These are phyloP conservation scores for Trichosurus vulpecula DNA, from an alignment of 2,797 vertebrate genomes.

Conservation along the genomic window DNA sequence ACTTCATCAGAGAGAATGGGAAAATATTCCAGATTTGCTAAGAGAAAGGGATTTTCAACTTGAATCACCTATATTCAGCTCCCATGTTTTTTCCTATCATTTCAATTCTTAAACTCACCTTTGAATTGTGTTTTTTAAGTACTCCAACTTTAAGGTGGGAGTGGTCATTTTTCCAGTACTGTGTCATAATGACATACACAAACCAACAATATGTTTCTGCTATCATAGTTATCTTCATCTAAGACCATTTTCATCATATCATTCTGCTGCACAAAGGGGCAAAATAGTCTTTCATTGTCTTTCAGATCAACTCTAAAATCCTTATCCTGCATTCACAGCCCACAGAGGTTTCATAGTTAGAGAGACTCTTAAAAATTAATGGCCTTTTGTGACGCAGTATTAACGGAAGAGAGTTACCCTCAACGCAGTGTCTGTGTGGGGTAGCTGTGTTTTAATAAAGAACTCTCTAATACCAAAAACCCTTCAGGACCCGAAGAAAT, in stretches of 20 bases:
- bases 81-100: not conserved
- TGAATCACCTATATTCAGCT: not conserved
- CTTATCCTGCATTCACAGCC: not conserved
- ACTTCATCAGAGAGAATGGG: not conserved
- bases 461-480: not conserved
- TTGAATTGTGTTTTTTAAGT: not conserved
- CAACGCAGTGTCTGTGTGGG: not conserved
- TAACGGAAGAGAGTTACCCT: not conserved
- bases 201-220: not conserved
- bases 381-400: not conserved
- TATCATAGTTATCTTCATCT: not conserved
- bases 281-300: not conserved
- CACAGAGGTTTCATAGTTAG: not conserved
- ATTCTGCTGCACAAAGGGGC: not conserved
- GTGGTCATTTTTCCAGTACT: not conserved
- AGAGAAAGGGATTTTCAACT: not conserved
- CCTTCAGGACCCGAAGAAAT: not conserved
- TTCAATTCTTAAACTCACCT: not conserved
- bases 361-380: not conserved
- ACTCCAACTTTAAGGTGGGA: not conserved
- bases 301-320: not conserved
- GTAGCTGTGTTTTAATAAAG: not conserved
- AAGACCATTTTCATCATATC: not conserved
- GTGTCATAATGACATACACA: not conserved
- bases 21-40: not conserved